Base-by-base conservation (phyloP, 2,888 invertebrate species). In the Oscheius sp. region DNA sequence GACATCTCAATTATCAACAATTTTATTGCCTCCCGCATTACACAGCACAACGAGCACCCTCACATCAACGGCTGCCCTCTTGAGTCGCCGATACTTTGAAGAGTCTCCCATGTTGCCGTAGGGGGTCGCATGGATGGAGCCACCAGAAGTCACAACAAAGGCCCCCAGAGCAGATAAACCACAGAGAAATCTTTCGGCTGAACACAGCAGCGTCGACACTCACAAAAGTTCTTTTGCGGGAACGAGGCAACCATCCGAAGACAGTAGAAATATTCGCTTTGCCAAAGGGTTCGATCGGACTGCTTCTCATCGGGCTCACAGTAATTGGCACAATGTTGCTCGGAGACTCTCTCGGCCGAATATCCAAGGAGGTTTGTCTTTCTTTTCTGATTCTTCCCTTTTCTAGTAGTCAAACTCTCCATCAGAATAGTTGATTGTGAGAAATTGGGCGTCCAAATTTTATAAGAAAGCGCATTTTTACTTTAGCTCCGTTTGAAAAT, bases 231-330 rank as follows among this genome's bases (percentile, higher is more conserved):
- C 68, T n/a, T 68, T 74, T 69, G 46, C 68, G 68, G 74, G 71
- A 3, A 73, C 72, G 3, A 66, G 80, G 34, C 78, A 78, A 34
- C 67, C 73, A 6, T 80, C 80, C 0, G 78, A 80, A 46, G 80
- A 80, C 25, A 78, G 78, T 61, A 69, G 70, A 31, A 78, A 75
- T 45, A 77, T 80, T 10, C 70, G 80, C 3, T 80, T 80, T 64
- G 69, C 52, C 12, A 42, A 65, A 3, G 27, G 46, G 8, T 27
- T 25, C 17, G 57, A 31, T n/a, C n/a, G 52, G 10, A 23, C 34
- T 15, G n/a, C 55, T 25, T 39, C 42, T 25, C 45, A 25, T 2
- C 20, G 50, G 17, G 48, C 61, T n/a, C 20, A 31, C 10, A 31
- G 33, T 8, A 52, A 76, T 23, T 75, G 75, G 73, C 55, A 55